These are phyloP conservation scores for Lethrus apterus DNA, from an alignment of 1,140 invertebrate species.

Conservation along the genomic window DNA sequence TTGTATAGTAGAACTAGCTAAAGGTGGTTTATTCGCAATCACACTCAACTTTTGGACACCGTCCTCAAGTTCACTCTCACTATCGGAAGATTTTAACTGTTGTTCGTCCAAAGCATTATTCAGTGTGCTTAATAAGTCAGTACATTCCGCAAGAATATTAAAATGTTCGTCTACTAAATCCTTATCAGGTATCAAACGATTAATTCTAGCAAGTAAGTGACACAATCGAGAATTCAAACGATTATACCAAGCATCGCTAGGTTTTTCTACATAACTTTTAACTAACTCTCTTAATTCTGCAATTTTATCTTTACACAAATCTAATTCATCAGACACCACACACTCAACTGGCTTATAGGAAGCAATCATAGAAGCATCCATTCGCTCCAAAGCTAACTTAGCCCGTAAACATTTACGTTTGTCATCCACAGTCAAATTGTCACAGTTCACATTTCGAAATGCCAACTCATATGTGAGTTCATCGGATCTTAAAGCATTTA, in stretches of 20 bases:
- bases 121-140: neutral
- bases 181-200: neutral
- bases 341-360: neutral
- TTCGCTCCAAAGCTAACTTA: neutral
- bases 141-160: neutral
- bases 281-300: neutral
- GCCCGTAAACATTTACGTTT: too few species aligned
- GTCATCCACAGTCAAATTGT: neutral
- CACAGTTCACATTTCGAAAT: neutral
- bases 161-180: neutral
- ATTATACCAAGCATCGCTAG: neutral
- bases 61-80: neutral
- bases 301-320: neutral
- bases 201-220: neutral
- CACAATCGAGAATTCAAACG: neutral
- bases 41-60: neutral
- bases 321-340: neutral
- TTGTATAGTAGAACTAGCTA: neutral
- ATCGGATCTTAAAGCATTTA: conserved; percentile 1
- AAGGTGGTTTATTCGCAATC: neutral
- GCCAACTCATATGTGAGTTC: neutral
- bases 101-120: neutral
- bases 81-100: neutral
- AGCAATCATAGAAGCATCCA: neutral
- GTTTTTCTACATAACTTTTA: neutral